Percentiles rank a stretch among this genome's conserved stretches.
Evolutionary conservation across 2,888 invertebrate species (phyloP).

Genomic region (Aricia artaxerxes): DNA sequence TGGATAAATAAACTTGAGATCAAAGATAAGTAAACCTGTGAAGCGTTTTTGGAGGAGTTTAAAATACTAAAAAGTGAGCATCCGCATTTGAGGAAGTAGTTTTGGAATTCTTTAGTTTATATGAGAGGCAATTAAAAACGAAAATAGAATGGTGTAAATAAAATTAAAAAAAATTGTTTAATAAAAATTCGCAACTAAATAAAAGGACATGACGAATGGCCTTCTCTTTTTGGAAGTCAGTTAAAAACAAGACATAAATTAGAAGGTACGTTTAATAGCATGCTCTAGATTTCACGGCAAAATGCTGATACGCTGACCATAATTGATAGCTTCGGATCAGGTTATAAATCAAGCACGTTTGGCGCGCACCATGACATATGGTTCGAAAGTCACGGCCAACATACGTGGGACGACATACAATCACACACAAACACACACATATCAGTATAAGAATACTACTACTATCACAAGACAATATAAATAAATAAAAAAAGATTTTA

Average conservation of each 20-base stretch:
- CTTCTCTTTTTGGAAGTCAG: not conserved
- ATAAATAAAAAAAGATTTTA: not conserved
- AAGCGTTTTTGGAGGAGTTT: slow-evolving; percentile 9
- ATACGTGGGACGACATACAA: not conserved
- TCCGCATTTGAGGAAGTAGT: not conserved
- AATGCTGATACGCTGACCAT: slow-evolving; percentile 9
- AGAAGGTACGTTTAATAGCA: not conserved
- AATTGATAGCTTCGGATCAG: slow-evolving; percentile 3
- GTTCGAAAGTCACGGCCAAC: slow-evolving; percentile 14
- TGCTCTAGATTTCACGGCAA: slow-evolving; percentile 8
- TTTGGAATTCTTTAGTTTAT: slow-evolving; percentile 1
- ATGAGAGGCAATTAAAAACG: not conserved
- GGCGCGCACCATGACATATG: slow-evolving; percentile 14
- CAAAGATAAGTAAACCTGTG: slow-evolving; percentile 23
- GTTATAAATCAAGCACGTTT: slow-evolving; percentile 11
- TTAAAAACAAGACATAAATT: not conserved
- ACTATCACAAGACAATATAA: not conserved
- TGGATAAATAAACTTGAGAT: slow-evolving; percentile 28
- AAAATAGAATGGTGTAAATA: not conserved
- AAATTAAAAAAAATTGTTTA: not conserved
- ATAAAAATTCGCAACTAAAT: not conserved
- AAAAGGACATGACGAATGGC: not conserved
- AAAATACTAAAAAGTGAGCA: slow-evolving; percentile 29
- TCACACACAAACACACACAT: slow-evolving; percentile 26
- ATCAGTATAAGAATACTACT: not conserved